These are phyloP conservation scores for Syngnathus typhle DNA, from an alignment of 2,113 vertebrate species.

Conservation along the genomic window DNA sequence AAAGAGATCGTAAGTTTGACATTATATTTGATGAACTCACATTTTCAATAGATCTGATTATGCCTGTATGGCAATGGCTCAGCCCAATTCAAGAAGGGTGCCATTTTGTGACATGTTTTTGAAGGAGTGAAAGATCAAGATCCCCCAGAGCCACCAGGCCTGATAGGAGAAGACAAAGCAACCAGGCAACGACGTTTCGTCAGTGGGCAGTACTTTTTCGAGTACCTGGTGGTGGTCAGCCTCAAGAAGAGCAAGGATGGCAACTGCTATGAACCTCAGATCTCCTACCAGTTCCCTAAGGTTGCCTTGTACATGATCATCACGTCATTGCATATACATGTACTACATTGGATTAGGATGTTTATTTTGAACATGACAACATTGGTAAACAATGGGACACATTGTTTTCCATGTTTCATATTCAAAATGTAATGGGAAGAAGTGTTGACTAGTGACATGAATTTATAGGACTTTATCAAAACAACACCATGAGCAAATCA, in stretches of 20 bases:
- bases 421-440: neutral
- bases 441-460: neutral
- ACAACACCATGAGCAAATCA: neutral
- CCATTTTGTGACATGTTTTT: neutral
- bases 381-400: neutral
- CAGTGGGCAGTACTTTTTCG: slow-evolving; percentile 88
- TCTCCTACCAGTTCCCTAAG: slow-evolving; percentile 96
- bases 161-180: slow-evolving; percentile 6
- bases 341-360: neutral
- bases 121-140: slow-evolving; percentile 48
- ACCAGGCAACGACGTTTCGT: slow-evolving; percentile 58
- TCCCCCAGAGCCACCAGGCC: neutral
- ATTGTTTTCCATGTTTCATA: neutral
- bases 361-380: neutral
- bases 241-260: slow-evolving; percentile 72
- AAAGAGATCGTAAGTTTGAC: slow-evolving; percentile 57
- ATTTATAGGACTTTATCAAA: neutral
- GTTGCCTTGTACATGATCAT: slow-evolving; percentile 57
- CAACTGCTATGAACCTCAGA: slow-evolving; percentile 79
- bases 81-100: neutral
- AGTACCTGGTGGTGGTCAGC: slow-evolving; percentile 91
- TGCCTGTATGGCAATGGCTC: neutral
- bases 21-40: too few relatives aligned
- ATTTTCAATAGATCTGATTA: neutral
- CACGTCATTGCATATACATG: neutral